Conservation (phyloP, 2,113 vertebrate species). For the Eudorcas thomsonii region DNA sequence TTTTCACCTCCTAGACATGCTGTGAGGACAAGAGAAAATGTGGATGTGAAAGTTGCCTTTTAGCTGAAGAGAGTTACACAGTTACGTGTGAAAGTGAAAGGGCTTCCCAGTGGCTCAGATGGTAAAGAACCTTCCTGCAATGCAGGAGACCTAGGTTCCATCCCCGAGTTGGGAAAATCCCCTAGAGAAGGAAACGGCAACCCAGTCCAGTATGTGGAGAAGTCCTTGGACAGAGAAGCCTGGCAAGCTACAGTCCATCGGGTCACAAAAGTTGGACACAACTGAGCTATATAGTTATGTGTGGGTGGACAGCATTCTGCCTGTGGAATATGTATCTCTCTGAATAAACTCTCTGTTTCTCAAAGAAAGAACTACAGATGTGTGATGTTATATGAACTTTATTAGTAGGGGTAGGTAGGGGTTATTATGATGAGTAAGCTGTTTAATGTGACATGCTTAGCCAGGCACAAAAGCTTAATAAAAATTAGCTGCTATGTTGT, state of each 20-base stretch:
- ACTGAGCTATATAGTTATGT: background rate
- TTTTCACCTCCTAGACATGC: background rate
- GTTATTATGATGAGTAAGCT: background rate
- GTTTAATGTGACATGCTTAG: background rate
- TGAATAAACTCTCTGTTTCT: background rate
- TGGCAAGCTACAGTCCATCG: background rate
- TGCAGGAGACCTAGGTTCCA: background rate
- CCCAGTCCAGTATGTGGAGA: background rate
- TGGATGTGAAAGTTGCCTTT: background rate
- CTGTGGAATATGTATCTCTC: background rate
- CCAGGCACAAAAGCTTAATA: background rate
- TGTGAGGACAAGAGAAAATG: background rate
- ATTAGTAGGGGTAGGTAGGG: background rate
- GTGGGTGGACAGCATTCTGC: background rate
- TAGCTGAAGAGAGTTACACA: background rate
- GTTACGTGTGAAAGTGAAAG: background rate
- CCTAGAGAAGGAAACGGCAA: background rate
- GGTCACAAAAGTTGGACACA: background rate
- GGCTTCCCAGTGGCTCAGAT: background rate
- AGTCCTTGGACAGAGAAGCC: background rate
- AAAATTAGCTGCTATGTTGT: background rate
- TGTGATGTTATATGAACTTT: background rate
- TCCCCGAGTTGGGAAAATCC: background rate
- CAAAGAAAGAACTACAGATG: background rate
- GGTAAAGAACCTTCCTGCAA: background rate